phyloP scores from a whole-genome alignment of 2,888 invertebrate species.

The Dermolepida albohirtum region DNA sequence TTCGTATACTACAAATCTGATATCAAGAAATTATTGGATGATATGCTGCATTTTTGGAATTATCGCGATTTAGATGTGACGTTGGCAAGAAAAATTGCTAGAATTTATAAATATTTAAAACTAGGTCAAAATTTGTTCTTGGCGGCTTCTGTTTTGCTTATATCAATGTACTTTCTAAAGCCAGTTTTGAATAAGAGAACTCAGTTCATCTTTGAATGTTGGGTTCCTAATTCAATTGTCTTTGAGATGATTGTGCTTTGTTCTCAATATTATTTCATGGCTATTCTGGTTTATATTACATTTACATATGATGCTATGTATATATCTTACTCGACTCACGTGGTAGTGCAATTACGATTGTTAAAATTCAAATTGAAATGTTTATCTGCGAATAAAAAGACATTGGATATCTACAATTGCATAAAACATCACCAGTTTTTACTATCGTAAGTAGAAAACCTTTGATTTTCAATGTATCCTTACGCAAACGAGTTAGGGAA shows the following conservation, averaged over 20 bases:
- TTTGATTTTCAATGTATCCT: too few species aligned
- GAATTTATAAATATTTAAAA: constrained; percentile 7
- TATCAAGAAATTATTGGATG: constrained; percentile 13
- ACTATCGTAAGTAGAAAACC: constrained; percentile 27
- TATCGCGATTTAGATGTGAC: background rate
- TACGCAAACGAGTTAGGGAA: too few species aligned
- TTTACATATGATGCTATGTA: constrained; percentile 27
- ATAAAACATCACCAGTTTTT: constrained; percentile 29
- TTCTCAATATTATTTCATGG: constrained; percentile 25
- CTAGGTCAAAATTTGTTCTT: constrained; percentile 15
- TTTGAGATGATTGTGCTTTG: constrained; percentile 17
- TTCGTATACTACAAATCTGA: constrained; percentile 32
- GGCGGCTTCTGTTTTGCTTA: background rate
- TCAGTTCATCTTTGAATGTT: constrained; percentile 27
- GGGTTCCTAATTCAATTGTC: constrained; percentile 13
- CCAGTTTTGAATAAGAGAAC: constrained; percentile 10
- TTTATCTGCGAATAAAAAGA: background rate
- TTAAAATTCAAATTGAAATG: constrained; percentile 14
- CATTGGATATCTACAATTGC: constrained; percentile 16
- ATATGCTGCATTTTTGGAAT: constrained; percentile 30
- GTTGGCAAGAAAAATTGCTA: background rate
- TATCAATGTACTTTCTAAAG: constrained; percentile 4
- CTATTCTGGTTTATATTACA: constrained; percentile 5
- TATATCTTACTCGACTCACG: constrained; percentile 29
- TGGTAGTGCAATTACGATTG: constrained; percentile 27